Percentiles rank a stretch among this genome's conserved stretches.
phyloP scores from a whole-genome alignment of 2,113 vertebrate genomes.

The Elgaria multicarinata region DNA sequence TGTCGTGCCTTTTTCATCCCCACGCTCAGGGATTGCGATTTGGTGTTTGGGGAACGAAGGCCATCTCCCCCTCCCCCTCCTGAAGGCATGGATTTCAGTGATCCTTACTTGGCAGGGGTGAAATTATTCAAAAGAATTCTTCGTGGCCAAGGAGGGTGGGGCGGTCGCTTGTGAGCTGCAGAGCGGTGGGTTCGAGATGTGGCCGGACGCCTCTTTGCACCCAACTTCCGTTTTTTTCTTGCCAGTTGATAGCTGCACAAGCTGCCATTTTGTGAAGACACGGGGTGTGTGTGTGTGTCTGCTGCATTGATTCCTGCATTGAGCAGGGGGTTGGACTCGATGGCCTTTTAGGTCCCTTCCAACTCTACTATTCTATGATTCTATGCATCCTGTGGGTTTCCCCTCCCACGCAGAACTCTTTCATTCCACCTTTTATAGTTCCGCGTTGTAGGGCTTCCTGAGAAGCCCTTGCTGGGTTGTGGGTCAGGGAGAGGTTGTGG shows the following conservation, averaged over 20 bases:
- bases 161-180: background rate
- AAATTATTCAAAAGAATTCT: background rate
- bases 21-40: conserved; percentile 30
- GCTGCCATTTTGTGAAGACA: background rate
- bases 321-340: too few relatives aligned
- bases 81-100: conserved; percentile 60
- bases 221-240: too few relatives aligned
- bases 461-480: conserved; percentile 58
- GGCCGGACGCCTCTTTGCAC: too few relatives aligned
- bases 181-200: too few relatives aligned
- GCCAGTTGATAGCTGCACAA: background rate
- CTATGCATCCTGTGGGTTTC: background rate
- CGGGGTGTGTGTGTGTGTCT: too few relatives aligned
- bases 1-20: conserved; percentile 24
- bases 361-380: too few relatives aligned
- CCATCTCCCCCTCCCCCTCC: background rate
- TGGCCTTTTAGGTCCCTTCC: too few relatives aligned
- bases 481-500: conserved; percentile 54
- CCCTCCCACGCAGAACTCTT: conserved; percentile 27
- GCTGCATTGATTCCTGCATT: too few relatives aligned
- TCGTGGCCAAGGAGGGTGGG: background rate
- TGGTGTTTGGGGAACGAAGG: conserved; percentile 38
- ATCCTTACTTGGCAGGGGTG: too few relatives aligned
- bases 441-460: conserved; percentile 42
- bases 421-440: background rate